Evolutionary conservation across 2,888 invertebrate species (phyloP), one percentile per base, ranked within the genome.

Genomic region (Antheraea yamamai): DNA sequence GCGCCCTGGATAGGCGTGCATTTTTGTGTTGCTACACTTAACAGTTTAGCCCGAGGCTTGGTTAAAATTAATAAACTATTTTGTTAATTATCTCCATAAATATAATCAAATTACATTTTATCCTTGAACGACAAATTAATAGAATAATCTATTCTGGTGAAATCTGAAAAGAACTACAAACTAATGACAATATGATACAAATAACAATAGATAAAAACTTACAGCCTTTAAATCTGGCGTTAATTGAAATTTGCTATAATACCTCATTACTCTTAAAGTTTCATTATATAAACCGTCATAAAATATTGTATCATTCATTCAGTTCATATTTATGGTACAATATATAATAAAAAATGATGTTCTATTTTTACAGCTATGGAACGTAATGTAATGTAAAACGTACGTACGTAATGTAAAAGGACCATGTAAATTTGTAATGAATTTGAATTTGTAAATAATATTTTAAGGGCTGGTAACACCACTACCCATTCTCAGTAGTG

Each of bases 1-100:
- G 94, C 91, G 90, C 88, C 90, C 92, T 87, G 87, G 88, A 92
- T 90, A 88, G 80, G 82, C 80, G 87, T 86, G 81, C 80, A 79
- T 81, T 79, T 83, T 77, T 82, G 87, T 88, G 89, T 89, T 91
- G 89, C 91, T 83, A 87, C 61, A 75, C 52, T 14, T 58, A 23
- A 35, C 52, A 39, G n/a, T 39, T 73, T n/a, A 26, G 20, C 35
- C 35, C 20, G 23, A 73, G 14, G 14, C 58, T 70, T 10, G 23
- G 61, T 23, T 61, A 61, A 23, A 10, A 30, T 23, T 55, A 16
- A 66, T 16, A 66, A 16, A 66, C 2, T 66, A 66, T 18, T 26
- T 58, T 26, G 23, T 26, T 26, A 64, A 64, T 23, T 23, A 64
- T 12, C 7, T 64, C 2, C 16, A 26, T 26, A 64, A 4, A 64